Conservation (phyloP, 2,888 invertebrate species). For the Macrophya annulata region DNA sequence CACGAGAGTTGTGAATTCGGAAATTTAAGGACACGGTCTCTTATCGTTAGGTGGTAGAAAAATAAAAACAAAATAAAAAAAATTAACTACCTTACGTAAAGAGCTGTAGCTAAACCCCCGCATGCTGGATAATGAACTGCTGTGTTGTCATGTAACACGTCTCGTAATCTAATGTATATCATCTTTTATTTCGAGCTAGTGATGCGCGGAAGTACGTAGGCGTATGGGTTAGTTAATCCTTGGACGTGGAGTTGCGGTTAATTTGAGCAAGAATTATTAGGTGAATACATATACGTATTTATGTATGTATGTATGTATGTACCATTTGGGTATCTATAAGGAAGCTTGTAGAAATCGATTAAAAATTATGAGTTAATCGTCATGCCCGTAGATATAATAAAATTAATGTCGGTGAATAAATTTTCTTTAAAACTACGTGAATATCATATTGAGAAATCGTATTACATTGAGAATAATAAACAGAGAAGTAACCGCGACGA, state of each 20-base stretch:
- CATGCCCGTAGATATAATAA: not conserved
- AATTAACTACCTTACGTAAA: not conserved
- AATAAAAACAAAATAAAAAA: too few species aligned
- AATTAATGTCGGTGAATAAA: not conserved
- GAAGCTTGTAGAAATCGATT: constrained; percentile 10
- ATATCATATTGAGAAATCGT: not conserved
- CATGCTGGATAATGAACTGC: not conserved
- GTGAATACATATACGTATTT: not conserved
- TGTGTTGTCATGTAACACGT: not conserved
- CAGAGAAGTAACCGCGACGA: not conserved
- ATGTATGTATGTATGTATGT: not conserved
- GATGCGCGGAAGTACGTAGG: constrained; percentile 27
- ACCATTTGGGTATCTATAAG: not conserved
- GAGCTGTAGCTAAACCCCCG: not conserved
- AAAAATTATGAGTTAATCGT: not conserved
- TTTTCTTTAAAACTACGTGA: not conserved
- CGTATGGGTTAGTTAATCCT: not conserved
- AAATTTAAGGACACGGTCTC: not conserved
- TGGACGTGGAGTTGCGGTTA: not conserved
- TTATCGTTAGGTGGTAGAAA: not conserved
- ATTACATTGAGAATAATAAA: not conserved
- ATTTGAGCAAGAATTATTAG: not conserved
- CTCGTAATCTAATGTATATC: not conserved
- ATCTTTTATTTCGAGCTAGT: constrained; percentile 15
- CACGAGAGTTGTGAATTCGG: not conserved